These are phyloP conservation scores for Dolichomitus sp. DNA, from an alignment of 2,888 invertebrate species.

Conservation along the genomic window DNA sequence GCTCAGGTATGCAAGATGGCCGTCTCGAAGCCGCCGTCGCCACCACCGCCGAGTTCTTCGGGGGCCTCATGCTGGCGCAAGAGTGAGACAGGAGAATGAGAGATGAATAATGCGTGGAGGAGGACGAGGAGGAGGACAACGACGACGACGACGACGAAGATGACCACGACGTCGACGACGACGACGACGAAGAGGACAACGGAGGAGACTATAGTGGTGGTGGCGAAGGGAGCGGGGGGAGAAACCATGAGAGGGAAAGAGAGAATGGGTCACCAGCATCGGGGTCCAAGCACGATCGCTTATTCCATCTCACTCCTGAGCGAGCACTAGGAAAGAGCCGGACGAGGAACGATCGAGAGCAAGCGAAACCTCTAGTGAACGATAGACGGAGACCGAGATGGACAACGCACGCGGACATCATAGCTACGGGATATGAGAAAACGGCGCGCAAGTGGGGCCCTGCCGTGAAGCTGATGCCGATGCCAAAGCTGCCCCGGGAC, in stretches of 20 bases:
- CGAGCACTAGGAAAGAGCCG: constrained; percentile 5
- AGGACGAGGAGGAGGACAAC: constrained; percentile 73
- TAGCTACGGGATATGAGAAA: constrained; percentile 40
- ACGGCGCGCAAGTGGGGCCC: not conserved
- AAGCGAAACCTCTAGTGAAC: not conserved
- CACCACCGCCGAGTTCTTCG: constrained; percentile 47
- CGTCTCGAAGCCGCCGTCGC: constrained; percentile 74
- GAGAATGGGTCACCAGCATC: constrained; percentile 57
- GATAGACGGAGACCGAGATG: constrained; percentile 40
- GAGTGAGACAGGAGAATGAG: constrained; percentile 70
- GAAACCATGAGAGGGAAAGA: constrained; percentile 63
- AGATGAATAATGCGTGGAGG: constrained; percentile 83
- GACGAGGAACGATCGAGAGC: constrained; percentile 42
- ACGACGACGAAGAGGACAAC: constrained; percentile 46
- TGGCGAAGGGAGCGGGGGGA: constrained; percentile 55
- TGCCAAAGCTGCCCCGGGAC: constrained; percentile 46
- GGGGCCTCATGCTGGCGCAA: constrained; percentile 48
- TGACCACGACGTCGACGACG: constrained; percentile 25
- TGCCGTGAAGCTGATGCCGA: constrained; percentile 32
- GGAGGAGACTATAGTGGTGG: constrained; percentile 55
- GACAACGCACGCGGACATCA: constrained; percentile 46
- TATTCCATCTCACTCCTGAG: constrained; percentile 11
- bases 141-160: constrained; percentile 69
- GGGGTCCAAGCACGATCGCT: constrained; percentile 20
- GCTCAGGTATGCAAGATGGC: constrained; percentile 87